Evolutionary conservation across 2,113 vertebrate species (phyloP).

Genomic region (Phalacrocorax carbo): DNA sequence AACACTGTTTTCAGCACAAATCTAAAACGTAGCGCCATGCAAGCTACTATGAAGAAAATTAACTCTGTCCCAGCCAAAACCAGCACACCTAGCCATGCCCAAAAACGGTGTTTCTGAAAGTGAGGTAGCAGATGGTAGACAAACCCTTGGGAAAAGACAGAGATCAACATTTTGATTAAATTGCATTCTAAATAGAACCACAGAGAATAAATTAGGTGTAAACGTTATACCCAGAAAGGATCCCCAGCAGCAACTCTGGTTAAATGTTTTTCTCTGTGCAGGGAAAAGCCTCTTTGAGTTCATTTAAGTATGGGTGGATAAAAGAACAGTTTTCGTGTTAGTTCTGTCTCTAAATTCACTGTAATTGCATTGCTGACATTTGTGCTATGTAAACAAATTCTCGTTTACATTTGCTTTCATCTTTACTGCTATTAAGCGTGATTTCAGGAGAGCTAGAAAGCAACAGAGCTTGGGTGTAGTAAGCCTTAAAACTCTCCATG

Average conservation of each 20-base stretch:
- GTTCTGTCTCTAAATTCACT: not conserved
- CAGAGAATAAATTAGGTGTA: conserved; percentile 20
- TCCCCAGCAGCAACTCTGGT: conserved; percentile 18
- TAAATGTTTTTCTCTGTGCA: not conserved
- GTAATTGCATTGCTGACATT: not conserved
- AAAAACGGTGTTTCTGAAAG: not conserved
- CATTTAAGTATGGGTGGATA: conserved; percentile 29
- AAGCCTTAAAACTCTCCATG: not conserved
- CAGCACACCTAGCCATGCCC: not conserved
- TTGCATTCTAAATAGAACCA: not conserved
- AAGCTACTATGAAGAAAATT: no score
- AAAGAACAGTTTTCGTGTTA: conserved; percentile 35
- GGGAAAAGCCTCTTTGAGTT: not conserved
- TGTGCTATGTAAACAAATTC: not conserved
- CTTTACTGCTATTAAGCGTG: not conserved
- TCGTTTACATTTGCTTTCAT: conserved; percentile 50
- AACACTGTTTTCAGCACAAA: no score
- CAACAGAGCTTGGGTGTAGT: not conserved
- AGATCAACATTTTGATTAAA: conserved; percentile 48
- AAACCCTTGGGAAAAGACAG: conserved; percentile 35
- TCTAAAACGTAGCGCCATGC: no score
- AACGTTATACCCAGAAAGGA: not conserved
- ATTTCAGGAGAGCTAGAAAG: not conserved
- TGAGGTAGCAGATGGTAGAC: not conserved
- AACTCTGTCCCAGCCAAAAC: no score